These are phyloP conservation scores for Menura novaehollandiae DNA, from an alignment of 2,113 vertebrate species.

Conservation along the genomic window DNA sequence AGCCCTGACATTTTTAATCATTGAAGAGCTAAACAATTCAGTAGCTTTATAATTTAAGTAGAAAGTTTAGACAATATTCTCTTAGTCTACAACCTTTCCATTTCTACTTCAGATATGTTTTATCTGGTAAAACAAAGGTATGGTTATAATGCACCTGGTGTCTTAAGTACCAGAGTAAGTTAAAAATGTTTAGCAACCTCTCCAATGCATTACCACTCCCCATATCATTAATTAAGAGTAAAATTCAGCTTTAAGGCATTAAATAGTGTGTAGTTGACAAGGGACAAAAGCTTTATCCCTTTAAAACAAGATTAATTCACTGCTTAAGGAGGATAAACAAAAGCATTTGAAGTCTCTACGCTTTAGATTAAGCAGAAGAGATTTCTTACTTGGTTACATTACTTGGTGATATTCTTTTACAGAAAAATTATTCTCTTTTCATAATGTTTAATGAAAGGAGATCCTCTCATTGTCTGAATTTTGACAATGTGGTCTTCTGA, in stretches of 20 bases:
- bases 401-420: not conserved
- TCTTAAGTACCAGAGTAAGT: not conserved
- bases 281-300: not conserved
- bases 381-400: not conserved
- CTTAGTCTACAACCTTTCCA: not conserved
- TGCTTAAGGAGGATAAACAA: not conserved
- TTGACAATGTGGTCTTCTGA: constrained; percentile 89
- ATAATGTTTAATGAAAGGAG: constrained; percentile 84
- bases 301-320: not conserved
- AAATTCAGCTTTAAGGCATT: not conserved
- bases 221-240: not conserved
- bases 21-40: not conserved
- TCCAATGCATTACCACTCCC: not conserved
- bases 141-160: not conserved
- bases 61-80: not conserved
- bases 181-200: not conserved
- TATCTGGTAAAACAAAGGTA: not conserved
- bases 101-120: not conserved
- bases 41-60: not conserved
- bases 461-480: constrained; percentile 87
- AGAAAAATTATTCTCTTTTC: constrained; percentile 72
- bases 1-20: not conserved
- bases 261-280: not conserved
- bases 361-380: not conserved
- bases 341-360: not conserved